phyloP scores from a whole-genome alignment of 2,113 vertebrate species.

The Anseranas semipalmata region DNA sequence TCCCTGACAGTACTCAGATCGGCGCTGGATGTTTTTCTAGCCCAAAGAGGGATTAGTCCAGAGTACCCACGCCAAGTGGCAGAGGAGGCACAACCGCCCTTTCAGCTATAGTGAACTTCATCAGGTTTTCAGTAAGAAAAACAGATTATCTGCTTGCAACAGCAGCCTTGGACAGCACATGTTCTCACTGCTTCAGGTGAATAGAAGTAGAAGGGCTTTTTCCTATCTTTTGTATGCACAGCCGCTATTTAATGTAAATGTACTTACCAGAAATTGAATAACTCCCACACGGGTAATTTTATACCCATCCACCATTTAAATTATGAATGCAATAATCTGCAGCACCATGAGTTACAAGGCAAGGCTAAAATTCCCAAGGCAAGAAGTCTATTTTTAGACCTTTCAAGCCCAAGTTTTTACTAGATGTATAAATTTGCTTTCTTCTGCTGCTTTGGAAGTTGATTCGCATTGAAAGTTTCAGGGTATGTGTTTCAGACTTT shows the following conservation, averaged over 20 bases:
- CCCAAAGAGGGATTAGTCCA: neutral
- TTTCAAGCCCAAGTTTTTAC: neutral
- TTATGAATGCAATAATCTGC: conserved; percentile 47
- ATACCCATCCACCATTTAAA: conserved; percentile 45
- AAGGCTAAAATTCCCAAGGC: neutral
- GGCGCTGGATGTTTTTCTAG: neutral
- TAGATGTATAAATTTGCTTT: neutral
- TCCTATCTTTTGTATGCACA: neutral
- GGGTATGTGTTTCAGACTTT: neutral
- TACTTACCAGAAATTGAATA: conserved; percentile 36
- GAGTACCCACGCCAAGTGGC: neutral
- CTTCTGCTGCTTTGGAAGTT: neutral
- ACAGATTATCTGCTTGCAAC: neutral
- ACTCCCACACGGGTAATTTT: conserved; percentile 41
- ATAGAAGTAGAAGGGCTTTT: conserved; percentile 1
- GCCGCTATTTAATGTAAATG: conserved; percentile 30
- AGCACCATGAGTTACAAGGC: neutral
- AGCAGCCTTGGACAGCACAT: neutral
- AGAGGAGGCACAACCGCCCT: neutral
- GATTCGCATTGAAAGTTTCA: neutral
- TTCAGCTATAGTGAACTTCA: neutral
- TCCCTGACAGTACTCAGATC: neutral
- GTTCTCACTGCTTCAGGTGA: neutral
- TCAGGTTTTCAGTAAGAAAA: neutral
- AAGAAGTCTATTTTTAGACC: conserved; percentile 43